Evolutionary conservation across 2,113 vertebrate species (phyloP).

Genomic region (Oreochromis niloticus): DNA sequence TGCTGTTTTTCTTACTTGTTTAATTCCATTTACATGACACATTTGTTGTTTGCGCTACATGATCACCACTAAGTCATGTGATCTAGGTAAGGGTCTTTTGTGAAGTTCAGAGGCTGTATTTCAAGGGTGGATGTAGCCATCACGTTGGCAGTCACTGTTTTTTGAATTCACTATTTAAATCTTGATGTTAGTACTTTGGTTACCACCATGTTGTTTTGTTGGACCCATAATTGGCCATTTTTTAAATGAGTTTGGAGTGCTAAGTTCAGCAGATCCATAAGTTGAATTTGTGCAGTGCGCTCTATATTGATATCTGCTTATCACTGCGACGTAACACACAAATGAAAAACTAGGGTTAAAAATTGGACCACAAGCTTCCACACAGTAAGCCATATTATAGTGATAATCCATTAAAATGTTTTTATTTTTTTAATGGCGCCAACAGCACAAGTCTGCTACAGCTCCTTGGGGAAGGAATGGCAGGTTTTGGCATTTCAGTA

Average conservation of each 20-base stretch:
- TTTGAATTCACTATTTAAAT: not conserved
- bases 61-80: not conserved
- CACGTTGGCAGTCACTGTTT: not conserved
- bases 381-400: not conserved
- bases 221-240: accelerated
- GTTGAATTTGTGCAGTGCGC: not conserved
- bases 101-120: not conserved
- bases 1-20: not conserved
- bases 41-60: not conserved
- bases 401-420: not conserved
- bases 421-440: not conserved
- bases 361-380: not conserved
- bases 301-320: not conserved
- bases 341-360: not conserved
- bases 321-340: not conserved
- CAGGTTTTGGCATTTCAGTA: not conserved
- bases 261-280: not conserved
- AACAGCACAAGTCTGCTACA: not conserved
- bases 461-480: not conserved
- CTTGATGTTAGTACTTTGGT: not conserved
- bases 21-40: not conserved
- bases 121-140: not conserved
- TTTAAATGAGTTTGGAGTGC: not conserved
- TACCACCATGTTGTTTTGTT: not conserved
- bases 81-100: not conserved